Conservation (phyloP, 1,140 invertebrate species). For the Lethrus apterus region DNA sequence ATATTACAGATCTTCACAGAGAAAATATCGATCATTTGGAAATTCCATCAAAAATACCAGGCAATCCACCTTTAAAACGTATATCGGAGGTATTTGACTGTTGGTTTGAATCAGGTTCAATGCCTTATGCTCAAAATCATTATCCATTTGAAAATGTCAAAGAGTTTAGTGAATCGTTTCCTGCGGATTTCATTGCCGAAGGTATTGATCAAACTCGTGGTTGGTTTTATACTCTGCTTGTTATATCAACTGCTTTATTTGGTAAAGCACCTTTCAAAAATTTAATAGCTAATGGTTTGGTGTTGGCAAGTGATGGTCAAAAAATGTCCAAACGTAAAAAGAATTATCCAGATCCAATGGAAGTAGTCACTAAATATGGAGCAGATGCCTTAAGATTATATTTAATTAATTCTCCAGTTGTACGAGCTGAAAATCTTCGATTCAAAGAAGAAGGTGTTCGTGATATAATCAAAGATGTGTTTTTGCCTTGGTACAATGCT, state of each 20-base stretch:
- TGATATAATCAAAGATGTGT: slow-evolving; percentile 95
- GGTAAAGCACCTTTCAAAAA: slow-evolving; percentile 97
- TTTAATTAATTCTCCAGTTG: slow-evolving; percentile 97
- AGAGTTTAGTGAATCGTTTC: slow-evolving; percentile 90
- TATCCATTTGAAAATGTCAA: slow-evolving; percentile 92
- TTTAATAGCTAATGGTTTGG: slow-evolving; percentile 90
- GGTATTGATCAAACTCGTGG: slow-evolving; percentile 95
- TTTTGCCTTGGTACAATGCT: slow-evolving; percentile 98
- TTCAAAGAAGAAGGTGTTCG: slow-evolving; percentile 96
- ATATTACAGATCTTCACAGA: slow-evolving; percentile 87
- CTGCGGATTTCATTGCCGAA: slow-evolving; percentile 99
- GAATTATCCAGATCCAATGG: slow-evolving; percentile 96
- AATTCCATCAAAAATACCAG: slow-evolving; percentile 83
- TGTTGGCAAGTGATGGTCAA: slow-evolving; percentile 92
- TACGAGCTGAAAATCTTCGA: slow-evolving; percentile 89
- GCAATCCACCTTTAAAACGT: slow-evolving; percentile 73
- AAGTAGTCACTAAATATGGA: slow-evolving; percentile 88
- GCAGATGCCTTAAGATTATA: slow-evolving; percentile 95
- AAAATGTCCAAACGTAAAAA: slow-evolving; percentile 99
- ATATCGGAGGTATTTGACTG: slow-evolving; percentile 98
- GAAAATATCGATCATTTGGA: slow-evolving; percentile 90
- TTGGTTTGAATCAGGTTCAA: slow-evolving; percentile 99
- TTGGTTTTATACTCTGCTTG: slow-evolving; percentile 98
- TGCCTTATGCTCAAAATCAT: slow-evolving; percentile 97
- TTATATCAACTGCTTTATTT: slow-evolving; percentile 94